Evolutionary conservation across 2,113 vertebrate genomes (phyloP), one percentile per base, ranked within the genome.

Genomic region (Psilopsiagon aurifrons): DNA sequence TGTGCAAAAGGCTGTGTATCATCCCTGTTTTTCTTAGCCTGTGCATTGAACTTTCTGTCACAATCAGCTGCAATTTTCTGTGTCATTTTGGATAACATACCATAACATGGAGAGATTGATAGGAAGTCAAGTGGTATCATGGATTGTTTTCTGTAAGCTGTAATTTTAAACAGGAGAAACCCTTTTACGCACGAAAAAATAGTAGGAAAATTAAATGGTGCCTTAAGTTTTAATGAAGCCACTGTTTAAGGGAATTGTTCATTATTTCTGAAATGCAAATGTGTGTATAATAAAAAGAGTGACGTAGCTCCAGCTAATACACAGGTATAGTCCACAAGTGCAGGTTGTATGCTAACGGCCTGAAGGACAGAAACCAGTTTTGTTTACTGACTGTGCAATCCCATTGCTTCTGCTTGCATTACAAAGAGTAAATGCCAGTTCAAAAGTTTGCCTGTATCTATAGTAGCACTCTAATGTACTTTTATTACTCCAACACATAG

Each of bases 1-100:
- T 0, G 0, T 51, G 60, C n/a, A 54, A 25, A 79, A 60, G 18
- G 10, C 37, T 60, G 11, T 29, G 3, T n/a, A 1, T 27, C 7
- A 2, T 25, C 39, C 33, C 27, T 63, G 9, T 64, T 69, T 9
- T 33, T 57, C 17, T 54, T 33, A 15, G 27, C 39, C 43, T 51
- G 4, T 10, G 6, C 43, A 23, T 10, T 20, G 68, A 52, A 28
- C 37, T 52, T 67, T 75, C 55, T 47, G 10, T 43, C 67, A 70
- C n/a, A 6, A 2, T 41, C 41, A 57, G 29, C 44, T 76, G 52
- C 51, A 59, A 3, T 76, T 76, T 80, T 88, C 41, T 39, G 13
- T 13, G 8, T 41, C 4, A 0, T 37, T 83, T 63, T 25, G 28
- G 54, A 31, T 68, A 66, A 20, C 15, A 3, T 49, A 39, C 5